phyloP scores from a whole-genome alignment of 2,797 vertebrate genomes.

The Molossus molossus region DNA sequence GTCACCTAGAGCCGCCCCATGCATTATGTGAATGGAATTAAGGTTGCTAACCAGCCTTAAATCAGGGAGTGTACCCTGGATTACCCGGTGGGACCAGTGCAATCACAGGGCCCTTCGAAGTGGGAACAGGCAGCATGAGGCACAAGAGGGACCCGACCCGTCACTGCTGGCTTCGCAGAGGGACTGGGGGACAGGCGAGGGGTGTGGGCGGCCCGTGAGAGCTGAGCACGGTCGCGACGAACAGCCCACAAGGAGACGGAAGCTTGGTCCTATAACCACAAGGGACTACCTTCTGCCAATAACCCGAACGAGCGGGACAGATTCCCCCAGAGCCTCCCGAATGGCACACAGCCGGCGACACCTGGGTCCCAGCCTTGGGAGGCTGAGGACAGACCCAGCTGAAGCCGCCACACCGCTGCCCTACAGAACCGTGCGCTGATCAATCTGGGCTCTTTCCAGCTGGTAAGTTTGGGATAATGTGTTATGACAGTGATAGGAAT shows the following conservation, averaged over 20 bases:
- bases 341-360: not conserved
- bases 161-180: not conserved
- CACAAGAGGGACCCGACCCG: rapidly evolving
- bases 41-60: not conserved
- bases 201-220: not conserved
- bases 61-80: not conserved
- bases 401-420: not conserved
- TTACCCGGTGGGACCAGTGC: not conserved
- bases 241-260: not conserved
- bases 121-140: not conserved
- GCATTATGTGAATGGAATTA: not conserved
- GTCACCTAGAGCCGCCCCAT: rapidly evolving
- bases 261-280: not conserved
- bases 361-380: not conserved
- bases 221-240: not conserved
- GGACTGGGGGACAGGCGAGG: not conserved
- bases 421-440: not conserved
- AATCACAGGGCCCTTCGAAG: not conserved
- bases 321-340: not conserved
- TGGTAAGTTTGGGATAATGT: not conserved
- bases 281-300: not conserved
- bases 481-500: not conserved
- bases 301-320: rapidly evolving
- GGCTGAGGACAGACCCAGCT: not conserved
- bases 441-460: not conserved